Percentiles rank a stretch among this genome's conserved stretches.
phyloP scores from a whole-genome alignment of 2,113 vertebrate genomes.

The Turdus rufiventris region DNA sequence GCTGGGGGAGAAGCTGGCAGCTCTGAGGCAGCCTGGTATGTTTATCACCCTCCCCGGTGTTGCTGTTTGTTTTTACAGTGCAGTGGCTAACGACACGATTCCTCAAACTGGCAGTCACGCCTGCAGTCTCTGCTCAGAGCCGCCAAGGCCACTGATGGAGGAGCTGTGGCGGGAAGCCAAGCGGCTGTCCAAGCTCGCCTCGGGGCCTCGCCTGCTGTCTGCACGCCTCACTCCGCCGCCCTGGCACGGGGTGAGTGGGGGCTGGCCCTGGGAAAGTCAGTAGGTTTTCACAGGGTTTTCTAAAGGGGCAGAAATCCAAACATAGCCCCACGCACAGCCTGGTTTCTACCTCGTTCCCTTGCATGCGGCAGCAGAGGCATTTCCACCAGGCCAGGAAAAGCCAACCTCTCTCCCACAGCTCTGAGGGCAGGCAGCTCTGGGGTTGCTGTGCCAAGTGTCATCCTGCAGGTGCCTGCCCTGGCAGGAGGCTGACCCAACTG shows the following conservation, averaged over 20 bases:
- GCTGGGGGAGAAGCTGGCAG: neutral
- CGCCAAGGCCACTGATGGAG: conserved; percentile 22
- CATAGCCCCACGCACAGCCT: rapidly evolving
- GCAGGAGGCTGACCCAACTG: neutral
- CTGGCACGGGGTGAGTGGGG: neutral
- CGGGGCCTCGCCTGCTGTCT: neutral
- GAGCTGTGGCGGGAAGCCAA: conserved; percentile 8
- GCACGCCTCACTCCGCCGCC: neutral
- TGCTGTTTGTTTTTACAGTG: conserved; percentile 53
- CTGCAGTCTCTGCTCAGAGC: conserved; percentile 8
- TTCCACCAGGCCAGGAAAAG: neutral
- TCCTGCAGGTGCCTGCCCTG: neutral
- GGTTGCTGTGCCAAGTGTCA: neutral
- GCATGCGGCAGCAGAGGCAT: neutral
- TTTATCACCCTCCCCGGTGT: neutral
- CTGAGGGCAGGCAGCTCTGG: rapidly evolving
- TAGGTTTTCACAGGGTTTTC: neutral
- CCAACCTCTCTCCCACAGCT: neutral
- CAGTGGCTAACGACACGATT: conserved; percentile 1
- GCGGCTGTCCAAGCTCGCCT: conserved; percentile 2
- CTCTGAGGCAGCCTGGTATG: neutral
- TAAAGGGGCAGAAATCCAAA: neutral
- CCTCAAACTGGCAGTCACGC: conserved; percentile 40
- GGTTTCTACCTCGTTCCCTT: neutral
- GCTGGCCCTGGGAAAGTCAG: neutral